A percentile compares a stretch with the other conserved stretches of the same genome.
phyloP scores from a whole-genome alignment of 2,888 invertebrate genomes.

The Tinea pellionella region DNA sequence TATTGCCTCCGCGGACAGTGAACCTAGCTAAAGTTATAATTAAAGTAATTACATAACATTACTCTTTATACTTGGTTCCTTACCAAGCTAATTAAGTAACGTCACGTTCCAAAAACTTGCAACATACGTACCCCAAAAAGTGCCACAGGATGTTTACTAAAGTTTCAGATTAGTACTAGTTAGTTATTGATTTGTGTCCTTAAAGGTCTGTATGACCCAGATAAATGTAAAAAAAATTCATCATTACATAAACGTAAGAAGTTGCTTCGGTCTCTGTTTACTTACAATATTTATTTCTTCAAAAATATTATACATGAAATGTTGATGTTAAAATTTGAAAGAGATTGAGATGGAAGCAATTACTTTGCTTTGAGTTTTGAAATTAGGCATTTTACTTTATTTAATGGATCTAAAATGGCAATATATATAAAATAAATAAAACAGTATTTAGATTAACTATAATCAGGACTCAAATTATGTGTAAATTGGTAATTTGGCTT shows the following conservation, averaged over 20 bases:
- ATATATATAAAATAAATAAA: too few relatives aligned
- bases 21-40: neutral
- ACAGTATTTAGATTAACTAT: too few relatives aligned
- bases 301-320: too few relatives aligned
- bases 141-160: neutral
- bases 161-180: neutral
- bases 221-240: neutral
- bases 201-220: neutral
- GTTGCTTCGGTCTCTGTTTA: too few relatives aligned
- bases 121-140: slow-evolving; percentile 2
- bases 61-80: neutral
- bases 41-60: neutral
- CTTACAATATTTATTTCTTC: too few relatives aligned
- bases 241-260: too few relatives aligned
- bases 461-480: neutral
- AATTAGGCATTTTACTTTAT: too few relatives aligned
- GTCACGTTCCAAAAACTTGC: slow-evolving; percentile 5
- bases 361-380: too few relatives aligned
- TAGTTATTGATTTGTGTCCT: neutral
- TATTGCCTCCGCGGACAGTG: too few relatives aligned
- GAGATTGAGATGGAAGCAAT: too few relatives aligned
- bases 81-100: neutral
- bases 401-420: too few relatives aligned
- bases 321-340: too few relatives aligned
- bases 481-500: neutral